phyloP scores from a whole-genome alignment of 2,888 invertebrate genomes.

The Apamea monoglypha region DNA sequence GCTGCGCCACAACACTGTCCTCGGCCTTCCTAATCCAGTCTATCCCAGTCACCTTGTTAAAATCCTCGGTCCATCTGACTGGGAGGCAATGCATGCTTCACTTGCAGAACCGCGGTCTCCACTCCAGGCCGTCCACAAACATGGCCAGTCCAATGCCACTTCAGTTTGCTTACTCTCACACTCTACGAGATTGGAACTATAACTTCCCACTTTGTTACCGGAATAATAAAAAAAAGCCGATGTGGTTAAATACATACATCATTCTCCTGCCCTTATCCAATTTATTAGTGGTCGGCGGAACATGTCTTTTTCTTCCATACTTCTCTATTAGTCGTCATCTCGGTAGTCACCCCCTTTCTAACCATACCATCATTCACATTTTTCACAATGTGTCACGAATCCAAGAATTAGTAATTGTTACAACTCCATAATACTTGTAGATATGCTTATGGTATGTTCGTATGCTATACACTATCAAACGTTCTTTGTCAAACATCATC shows the following conservation, averaged over 20 bases:
- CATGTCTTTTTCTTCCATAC: too few species aligned
- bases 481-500: too few species aligned
- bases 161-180: background rate
- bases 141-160: too few species aligned
- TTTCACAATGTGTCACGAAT: background rate
- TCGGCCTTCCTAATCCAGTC: background rate
- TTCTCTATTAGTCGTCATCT: too few species aligned
- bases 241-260: background rate
- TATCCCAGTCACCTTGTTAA: background rate
- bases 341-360: too few species aligned
- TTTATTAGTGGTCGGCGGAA: too few species aligned
- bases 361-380: too few species aligned
- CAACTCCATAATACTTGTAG: background rate
- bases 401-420: background rate
- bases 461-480: background rate
- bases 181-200: background rate
- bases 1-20: background rate
- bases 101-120: background rate
- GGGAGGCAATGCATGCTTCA: too few species aligned
- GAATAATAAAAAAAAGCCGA: background rate
- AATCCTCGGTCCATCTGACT: background rate
- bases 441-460: background rate
- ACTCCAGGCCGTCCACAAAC: background rate
- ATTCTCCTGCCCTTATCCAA: too few species aligned
- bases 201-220: background rate